Evolutionary conservation across 2,888 invertebrate species (phyloP).

Genomic region (Thereva unica): DNA sequence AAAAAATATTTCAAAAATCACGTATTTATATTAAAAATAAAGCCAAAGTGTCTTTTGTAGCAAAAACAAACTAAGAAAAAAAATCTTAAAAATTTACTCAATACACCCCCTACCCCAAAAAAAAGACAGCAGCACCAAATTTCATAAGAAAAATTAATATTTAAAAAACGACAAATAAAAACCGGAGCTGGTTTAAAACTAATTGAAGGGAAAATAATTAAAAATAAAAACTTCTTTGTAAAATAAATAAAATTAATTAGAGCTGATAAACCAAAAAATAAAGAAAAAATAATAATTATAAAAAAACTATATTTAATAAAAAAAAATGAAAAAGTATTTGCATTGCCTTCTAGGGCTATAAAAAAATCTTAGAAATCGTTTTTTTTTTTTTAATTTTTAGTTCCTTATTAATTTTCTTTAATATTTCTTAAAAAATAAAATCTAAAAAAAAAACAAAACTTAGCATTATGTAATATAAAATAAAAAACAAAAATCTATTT

Average conservation of each 20-base stretch:
- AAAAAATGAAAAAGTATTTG: slow-evolving; percentile 20
- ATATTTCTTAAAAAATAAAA: background rate
- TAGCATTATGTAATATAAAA: slow-evolving; percentile 28
- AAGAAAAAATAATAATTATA: slow-evolving; percentile 3
- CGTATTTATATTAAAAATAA: too few species aligned
- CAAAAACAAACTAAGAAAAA: too few species aligned
- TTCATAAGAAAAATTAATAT: too few species aligned
- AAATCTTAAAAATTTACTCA: too few species aligned
- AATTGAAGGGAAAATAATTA: too few species aligned
- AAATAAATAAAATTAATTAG: background rate
- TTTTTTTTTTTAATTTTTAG: background rate
- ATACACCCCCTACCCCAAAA: too few species aligned
- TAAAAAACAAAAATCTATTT: slow-evolving; percentile 12
- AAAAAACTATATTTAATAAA: slow-evolving; percentile 6
- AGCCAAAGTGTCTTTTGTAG: too few species aligned
- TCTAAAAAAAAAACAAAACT: slow-evolving; percentile 25
- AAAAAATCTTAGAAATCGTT: slow-evolving; percentile 8
- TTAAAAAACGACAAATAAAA: too few species aligned
- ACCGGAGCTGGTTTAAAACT: too few species aligned
- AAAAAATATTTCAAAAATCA: too few species aligned
- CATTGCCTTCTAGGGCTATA: slow-evolving; percentile 28
- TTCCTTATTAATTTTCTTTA: background rate
- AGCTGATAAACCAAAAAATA: slow-evolving; percentile 9
- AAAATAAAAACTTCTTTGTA: too few species aligned
- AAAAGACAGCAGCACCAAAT: too few species aligned